phyloP scores from a whole-genome alignment of 64 coral and sea anemone genomes.

The Hydrozoanthus tunicans region DNA sequence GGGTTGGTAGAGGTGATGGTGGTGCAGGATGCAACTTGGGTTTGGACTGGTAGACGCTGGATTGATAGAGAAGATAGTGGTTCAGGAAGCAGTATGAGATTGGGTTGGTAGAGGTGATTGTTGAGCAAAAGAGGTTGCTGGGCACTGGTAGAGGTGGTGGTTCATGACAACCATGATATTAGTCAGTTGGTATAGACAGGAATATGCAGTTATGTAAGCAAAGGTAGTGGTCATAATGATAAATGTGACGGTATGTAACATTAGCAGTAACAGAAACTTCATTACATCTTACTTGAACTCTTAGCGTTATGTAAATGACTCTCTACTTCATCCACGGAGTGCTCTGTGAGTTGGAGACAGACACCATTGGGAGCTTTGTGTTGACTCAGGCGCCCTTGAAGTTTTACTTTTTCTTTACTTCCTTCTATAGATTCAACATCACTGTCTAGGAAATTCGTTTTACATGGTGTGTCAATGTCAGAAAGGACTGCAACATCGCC shows the following conservation, averaged over 20 bases:
- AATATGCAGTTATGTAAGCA: neutral
- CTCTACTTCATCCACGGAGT: neutral
- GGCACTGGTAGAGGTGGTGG: no score
- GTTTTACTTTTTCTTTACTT: neutral
- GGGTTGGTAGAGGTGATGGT: no score
- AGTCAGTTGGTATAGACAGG: neutral
- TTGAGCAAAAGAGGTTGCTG: no score
- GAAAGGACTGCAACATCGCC: constrained; percentile 29
- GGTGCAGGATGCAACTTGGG: no score
- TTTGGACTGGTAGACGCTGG: no score
- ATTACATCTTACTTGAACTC: neutral
- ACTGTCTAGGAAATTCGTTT: neutral
- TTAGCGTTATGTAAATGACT: neutral
- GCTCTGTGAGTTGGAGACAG: neutral
- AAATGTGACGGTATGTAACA: neutral
- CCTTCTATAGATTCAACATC: neutral
- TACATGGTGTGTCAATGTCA: constrained; percentile 26
- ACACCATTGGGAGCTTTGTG: constrained; percentile 22
- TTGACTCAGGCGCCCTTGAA: neutral
- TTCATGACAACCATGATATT: no score
- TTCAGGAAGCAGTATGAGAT: no score
- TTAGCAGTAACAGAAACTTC: neutral
- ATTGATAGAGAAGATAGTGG: no score
- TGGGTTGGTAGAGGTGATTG: no score
- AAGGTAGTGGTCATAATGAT: neutral